These are phyloP conservation scores for Hyppa rectilinea DNA, from an alignment of 2,888 invertebrate genomes.

Conservation along the genomic window DNA sequence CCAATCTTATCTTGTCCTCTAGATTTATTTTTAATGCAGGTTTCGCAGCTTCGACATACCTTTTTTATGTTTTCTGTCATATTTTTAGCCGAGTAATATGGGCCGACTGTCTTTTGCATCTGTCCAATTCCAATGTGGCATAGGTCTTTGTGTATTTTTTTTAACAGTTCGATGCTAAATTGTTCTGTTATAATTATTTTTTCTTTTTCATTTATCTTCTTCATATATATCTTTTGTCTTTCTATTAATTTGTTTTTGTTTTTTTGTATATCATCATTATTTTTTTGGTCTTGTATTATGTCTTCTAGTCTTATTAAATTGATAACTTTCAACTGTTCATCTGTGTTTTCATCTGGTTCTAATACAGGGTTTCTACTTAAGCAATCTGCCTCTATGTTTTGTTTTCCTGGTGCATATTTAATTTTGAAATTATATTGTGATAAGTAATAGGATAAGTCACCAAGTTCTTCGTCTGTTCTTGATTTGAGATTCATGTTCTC, in stretches of 20 bases:
- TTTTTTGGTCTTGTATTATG: background rate
- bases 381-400: constrained; percentile 4
- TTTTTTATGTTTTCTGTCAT: background rate
- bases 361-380: background rate
- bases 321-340: background rate
- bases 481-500: background rate
- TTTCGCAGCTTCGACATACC: background rate
- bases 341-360: background rate
- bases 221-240: too few relatives aligned
- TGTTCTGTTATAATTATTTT: background rate
- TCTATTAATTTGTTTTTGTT: too few relatives aligned
- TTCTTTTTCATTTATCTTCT: background rate
- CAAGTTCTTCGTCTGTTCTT: background rate
- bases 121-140: background rate
- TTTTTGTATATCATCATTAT: background rate
- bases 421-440: background rate
- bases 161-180: background rate
- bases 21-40: background rate
- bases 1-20: background rate
- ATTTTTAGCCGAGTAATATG: background rate
- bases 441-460: background rate
- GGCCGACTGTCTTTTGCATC: background rate
- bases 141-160: background rate
- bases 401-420: background rate
- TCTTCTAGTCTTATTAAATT: background rate